Evolutionary conservation across 2,113 vertebrate species (phyloP).

Genomic region (Andinoacara biseriatus): DNA sequence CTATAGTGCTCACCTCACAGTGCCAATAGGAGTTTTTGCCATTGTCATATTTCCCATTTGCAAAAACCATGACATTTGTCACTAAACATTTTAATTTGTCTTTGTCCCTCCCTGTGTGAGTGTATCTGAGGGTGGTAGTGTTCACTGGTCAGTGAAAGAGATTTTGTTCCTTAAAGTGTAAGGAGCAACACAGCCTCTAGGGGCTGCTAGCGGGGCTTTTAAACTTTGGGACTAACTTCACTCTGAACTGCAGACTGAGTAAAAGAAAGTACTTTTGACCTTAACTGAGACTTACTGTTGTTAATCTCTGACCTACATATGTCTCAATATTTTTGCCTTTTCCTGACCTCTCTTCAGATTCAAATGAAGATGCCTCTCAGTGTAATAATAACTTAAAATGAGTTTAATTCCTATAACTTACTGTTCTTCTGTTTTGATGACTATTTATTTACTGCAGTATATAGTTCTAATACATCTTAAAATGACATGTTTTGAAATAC

Average conservation of each 20-base stretch:
- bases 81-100: constrained; percentile 9
- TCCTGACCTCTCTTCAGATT: background rate
- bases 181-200: constrained; percentile 48
- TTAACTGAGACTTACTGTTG: background rate
- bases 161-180: constrained; percentile 42
- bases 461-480: background rate
- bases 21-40: background rate
- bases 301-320: background rate
- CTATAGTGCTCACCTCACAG: background rate
- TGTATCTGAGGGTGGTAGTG: constrained; percentile 21
- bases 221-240: constrained; percentile 15
- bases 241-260: background rate
- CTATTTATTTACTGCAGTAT: background rate
- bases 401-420: background rate
- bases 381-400: background rate
- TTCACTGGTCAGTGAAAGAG: constrained; percentile 30
- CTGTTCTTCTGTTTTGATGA: background rate
- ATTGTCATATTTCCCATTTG: constrained; percentile 12
- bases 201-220: constrained; percentile 52
- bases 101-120: constrained; percentile 14
- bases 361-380: background rate
- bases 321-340: background rate
- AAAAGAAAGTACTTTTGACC: background rate
- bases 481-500: constrained; percentile 3
- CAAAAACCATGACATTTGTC: constrained; percentile 8